Base-by-base conservation (phyloP, 2,797 vertebrate species). In the Prunella strophiata region DNA sequence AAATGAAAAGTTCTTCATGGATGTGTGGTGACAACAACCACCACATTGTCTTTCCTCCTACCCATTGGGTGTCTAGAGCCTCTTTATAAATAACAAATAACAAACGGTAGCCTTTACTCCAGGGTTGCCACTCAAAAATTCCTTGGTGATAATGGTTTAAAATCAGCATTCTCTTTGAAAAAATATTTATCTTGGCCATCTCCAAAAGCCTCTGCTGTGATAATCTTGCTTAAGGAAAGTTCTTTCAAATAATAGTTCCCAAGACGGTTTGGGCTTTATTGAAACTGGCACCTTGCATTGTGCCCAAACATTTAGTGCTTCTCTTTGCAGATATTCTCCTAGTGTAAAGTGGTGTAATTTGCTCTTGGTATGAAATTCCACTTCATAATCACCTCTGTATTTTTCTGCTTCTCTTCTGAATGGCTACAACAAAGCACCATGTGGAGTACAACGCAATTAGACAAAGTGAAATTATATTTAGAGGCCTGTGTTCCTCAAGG, bases 281-380 rank as follows among this genome's bases (percentile, higher is more conserved):
- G 87, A 85, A 94, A 85, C 30, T 76, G 74, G 52, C 67, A 82
- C 45, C 67, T 94, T 90, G 42, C 16, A 34, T 82, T 90, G 30
- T 88, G 59, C 67, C 70, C 48, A 47, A 16, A 66, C 63, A 58
- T 42, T 94, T 90, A 82, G 19, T 76, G 57, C 77, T 91, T 70
- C 42, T 90, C 34, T 93, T 88, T 82, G 74, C 85, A 93, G 91
- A 95, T 91, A 79, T 61, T 95, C 45, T 91, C 29, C 61, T 88
- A 29, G 34, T 72, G 66, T 89, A 67, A 94, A 94, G 80, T 91
- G 83, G 25, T 90, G 36, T 94, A 93, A 95, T 96, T 94, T 96
- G 67, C 80, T 93, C 52, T 90, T 90, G 38, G 27, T 94, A 67
- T 91, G 85, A 93, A 96, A 90, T 90, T 87, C 85, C 50, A 87